These are phyloP conservation scores for Amblyjoppa proteus DNA, from an alignment of 2,888 invertebrate genomes.

Conservation along the genomic window DNA sequence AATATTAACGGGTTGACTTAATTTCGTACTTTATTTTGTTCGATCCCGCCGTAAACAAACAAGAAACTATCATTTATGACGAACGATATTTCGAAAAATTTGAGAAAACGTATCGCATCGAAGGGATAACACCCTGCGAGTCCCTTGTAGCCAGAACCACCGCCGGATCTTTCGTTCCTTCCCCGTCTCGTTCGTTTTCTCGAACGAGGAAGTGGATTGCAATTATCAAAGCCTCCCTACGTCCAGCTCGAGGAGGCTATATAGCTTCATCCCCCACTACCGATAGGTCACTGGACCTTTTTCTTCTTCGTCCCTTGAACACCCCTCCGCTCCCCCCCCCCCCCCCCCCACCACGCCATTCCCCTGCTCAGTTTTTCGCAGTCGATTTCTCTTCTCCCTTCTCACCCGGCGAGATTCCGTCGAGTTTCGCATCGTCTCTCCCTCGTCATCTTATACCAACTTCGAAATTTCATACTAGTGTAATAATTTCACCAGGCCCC, in stretches of 20 bases:
- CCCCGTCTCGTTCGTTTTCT: conserved; percentile 69
- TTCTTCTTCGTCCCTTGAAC: conserved; percentile 57
- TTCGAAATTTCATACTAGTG: conserved; percentile 83
- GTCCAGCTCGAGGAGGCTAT: conserved; percentile 43
- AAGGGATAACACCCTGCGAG: conserved; percentile 66
- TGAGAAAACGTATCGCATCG: conserved; percentile 17
- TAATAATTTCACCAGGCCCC: conserved; percentile 79
- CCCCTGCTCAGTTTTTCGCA: conserved; percentile 55
- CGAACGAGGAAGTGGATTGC: conserved; percentile 82
- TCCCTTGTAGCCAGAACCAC: conserved; percentile 73
- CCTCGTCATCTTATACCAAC: conserved; percentile 77
- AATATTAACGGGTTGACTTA: no score
- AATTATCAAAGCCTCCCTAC: conserved; percentile 82
- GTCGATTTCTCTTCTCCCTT: conserved; percentile 63
- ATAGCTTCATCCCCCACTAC: conserved; percentile 47
- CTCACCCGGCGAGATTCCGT: conserved; percentile 54
- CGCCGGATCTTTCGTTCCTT: conserved; percentile 57
- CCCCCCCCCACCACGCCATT: conserved; percentile 38
- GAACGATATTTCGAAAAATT: background rate
- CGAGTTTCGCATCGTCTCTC: conserved; percentile 66
- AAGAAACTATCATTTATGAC: background rate
- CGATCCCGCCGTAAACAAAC: no score
- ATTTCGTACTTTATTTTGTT: no score
- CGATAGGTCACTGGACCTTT: conserved; percentile 51
- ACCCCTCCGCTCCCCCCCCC: conserved; percentile 53